Evolutionary conservation across 2,797 vertebrate species (phyloP).

Genomic region (Limnodromus scolopaceus): DNA sequence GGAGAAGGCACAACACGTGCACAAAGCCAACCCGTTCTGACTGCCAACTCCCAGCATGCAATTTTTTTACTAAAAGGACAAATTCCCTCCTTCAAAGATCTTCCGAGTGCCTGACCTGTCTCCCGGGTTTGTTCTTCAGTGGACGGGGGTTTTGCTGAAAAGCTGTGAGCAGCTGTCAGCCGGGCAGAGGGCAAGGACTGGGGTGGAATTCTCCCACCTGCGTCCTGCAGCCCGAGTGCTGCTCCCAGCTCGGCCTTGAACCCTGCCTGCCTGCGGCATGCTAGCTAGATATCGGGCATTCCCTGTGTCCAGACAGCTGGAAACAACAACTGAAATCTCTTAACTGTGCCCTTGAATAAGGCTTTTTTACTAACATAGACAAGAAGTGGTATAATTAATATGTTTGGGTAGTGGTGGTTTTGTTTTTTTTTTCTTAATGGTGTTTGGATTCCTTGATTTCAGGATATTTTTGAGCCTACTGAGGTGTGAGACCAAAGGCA

Average conservation of each 20-base stretch:
- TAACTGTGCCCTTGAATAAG: slow-evolving; percentile 15
- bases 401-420: rapidly evolving
- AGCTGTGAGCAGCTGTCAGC: not conserved
- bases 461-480: not conserved
- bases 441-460: not conserved
- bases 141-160: not conserved
- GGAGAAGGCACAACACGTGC: not conserved
- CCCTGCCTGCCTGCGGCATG: not conserved
- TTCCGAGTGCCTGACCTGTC: not conserved
- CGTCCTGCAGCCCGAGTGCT: not conserved
- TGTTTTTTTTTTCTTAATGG: not conserved
- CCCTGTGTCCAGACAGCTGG: slow-evolving; percentile 16
- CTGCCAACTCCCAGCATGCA: not conserved
- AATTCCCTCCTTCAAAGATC: not conserved
- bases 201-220: not conserved
- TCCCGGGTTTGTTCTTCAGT: not conserved
- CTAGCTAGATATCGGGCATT: not conserved
- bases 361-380: slow-evolving; percentile 19
- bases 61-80: not conserved
- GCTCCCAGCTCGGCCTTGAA: not conserved
- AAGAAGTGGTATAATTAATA: not conserved
- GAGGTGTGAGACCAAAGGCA: not conserved
- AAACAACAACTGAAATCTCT: slow-evolving; percentile 41
- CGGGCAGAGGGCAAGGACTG: not conserved
- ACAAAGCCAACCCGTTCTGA: not conserved